Conservation (phyloP, 2,797 vertebrate genomes). For the Champsocephalus esox region DNA sequence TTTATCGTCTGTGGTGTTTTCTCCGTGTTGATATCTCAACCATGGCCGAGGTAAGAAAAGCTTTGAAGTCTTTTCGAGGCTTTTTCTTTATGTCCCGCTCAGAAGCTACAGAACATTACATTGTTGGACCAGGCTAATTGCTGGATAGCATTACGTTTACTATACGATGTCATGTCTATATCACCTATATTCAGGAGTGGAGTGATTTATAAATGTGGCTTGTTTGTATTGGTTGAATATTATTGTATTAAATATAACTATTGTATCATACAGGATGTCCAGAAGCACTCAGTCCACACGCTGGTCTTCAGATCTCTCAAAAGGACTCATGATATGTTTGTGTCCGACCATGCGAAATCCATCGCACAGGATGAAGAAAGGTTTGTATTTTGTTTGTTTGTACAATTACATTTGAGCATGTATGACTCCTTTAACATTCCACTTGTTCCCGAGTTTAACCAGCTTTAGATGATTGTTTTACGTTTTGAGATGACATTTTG, state of each 20-base stretch:
- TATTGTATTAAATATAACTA: fast-evolving
- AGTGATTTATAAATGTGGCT: fast-evolving
- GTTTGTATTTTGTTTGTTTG: conserved; percentile 39
- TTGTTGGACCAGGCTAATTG: conserved; percentile 44
- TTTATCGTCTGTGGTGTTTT: fast-evolving
- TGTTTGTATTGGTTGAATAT: fast-evolving
- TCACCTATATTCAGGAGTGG: fast-evolving
- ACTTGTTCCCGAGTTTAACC: background rate
- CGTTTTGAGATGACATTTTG: too few species aligned
- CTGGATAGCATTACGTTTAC: conserved; percentile 16
- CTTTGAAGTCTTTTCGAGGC: fast-evolving
- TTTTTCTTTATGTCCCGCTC: conserved; percentile 13
- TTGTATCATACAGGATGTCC: conserved; percentile 89
- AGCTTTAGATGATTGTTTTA: too few species aligned
- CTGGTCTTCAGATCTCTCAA: conserved; percentile 98
- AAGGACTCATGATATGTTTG: conserved; percentile 98
- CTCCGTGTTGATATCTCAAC: background rate
- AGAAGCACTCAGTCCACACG: conserved; percentile 99
- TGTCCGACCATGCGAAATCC: conserved; percentile 94
- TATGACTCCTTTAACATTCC: background rate
- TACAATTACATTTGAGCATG: fast-evolving
- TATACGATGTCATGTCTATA: background rate
- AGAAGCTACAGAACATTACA: too few species aligned
- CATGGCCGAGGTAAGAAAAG: conserved; percentile 77
- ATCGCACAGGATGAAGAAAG: conserved; percentile 91